Conservation (phyloP, 2,113 vertebrate species). For the Steatornis caripensis region DNA sequence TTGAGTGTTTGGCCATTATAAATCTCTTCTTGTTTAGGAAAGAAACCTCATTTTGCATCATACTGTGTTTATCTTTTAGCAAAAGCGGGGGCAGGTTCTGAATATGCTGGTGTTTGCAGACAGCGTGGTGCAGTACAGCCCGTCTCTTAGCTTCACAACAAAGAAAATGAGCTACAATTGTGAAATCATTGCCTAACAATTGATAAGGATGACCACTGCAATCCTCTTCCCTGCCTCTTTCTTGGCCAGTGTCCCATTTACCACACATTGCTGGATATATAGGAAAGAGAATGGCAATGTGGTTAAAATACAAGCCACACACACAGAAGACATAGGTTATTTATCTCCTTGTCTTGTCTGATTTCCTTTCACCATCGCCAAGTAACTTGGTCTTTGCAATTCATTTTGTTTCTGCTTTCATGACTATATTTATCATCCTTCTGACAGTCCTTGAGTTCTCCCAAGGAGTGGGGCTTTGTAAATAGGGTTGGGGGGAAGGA, state of each 20-base stretch:
- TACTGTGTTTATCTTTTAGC: slow-evolving; percentile 4
- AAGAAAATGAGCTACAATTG: slow-evolving; percentile 9
- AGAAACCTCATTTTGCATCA: slow-evolving; percentile 22
- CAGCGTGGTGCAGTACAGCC: background rate
- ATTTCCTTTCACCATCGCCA: background rate
- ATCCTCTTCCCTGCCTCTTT: background rate
- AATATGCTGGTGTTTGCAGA: background rate
- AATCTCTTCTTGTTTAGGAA: slow-evolving; percentile 11
- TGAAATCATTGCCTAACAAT: slow-evolving; percentile 55
- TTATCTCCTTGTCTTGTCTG: background rate
- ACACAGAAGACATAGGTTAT: background rate
- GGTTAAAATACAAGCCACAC: background rate
- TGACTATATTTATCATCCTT: background rate
- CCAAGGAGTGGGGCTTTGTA: background rate
- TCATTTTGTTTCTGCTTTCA: background rate
- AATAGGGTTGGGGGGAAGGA: background rate
- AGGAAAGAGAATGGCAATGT: background rate
- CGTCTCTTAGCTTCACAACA: background rate
- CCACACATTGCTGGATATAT: background rate
- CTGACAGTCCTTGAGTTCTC: background rate
- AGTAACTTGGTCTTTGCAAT: background rate
- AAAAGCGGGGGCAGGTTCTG: background rate
- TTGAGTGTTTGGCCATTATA: background rate
- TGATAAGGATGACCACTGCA: slow-evolving; percentile 42
- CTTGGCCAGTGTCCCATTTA: background rate